A percentile compares a stretch with the other conserved stretches of the same genome.
These are phyloP conservation scores for Hestina assimilis DNA, from an alignment of 1,140 invertebrate species.

Conservation along the genomic window DNA sequence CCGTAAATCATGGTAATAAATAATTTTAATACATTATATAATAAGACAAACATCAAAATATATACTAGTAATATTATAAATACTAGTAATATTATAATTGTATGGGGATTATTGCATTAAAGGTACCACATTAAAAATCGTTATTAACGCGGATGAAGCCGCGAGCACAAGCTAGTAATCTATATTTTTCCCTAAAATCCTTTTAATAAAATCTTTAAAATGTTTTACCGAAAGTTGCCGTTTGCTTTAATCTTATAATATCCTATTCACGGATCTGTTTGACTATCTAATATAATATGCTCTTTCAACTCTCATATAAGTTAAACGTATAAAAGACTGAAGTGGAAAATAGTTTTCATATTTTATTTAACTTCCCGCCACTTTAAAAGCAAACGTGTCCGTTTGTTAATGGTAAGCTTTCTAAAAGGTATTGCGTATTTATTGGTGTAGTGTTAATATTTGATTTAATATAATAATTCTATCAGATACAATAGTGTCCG, in stretches of 20 bases:
- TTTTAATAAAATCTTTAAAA: not conserved
- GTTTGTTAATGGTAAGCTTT: not conserved
- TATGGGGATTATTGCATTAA: no score
- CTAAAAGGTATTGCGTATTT: not conserved
- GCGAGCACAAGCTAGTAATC: no score
- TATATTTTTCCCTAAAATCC: not conserved
- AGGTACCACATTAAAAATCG: no score
- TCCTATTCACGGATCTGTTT: constrained; percentile 8
- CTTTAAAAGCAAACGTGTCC: not conserved
- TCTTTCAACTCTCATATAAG: constrained; percentile 2
- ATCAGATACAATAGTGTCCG: no score
- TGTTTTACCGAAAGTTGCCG: not conserved
- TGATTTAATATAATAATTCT: no score
- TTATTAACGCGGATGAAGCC: no score
- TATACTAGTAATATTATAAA: no score
- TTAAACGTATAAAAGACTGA: not conserved
- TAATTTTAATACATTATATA: no score
- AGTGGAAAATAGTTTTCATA: not conserved
- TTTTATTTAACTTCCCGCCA: constrained; percentile 2
- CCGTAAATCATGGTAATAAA: no score
- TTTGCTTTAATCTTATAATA: not conserved
- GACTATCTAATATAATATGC: constrained; percentile 6
- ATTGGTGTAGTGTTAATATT: no score
- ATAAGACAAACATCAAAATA: no score
- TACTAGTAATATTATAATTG: no score